Percentiles rank a stretch among this genome's conserved stretches.
phyloP scores from a whole-genome alignment of 2,888 invertebrate genomes.

The Phengaris alcon region DNA sequence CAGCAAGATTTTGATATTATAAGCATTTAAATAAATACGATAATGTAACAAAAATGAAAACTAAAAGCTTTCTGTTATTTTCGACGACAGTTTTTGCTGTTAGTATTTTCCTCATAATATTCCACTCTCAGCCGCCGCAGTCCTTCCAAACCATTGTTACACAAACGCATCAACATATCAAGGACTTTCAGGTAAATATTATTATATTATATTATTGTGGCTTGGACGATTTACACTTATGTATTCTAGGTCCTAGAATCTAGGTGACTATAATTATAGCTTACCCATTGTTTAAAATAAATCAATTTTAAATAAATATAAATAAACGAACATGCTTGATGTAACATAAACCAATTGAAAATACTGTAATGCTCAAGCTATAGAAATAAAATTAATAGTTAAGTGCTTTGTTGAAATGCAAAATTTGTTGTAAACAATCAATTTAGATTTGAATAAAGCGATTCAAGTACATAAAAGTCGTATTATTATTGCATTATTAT shows the following conservation, averaged over 20 bases:
- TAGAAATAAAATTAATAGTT: too few relatives aligned
- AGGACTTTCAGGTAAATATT: conserved; percentile 83
- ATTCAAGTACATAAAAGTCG: too few relatives aligned
- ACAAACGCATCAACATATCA: conserved; percentile 93
- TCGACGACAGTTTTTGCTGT: conserved; percentile 87
- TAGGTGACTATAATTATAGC: too few relatives aligned
- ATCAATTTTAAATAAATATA: neutral
- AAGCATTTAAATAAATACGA: conserved; percentile 32
- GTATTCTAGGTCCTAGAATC: too few relatives aligned
- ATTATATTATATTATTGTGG: neutral
- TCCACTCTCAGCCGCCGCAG: conserved; percentile 89
- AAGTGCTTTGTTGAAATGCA: too few relatives aligned
- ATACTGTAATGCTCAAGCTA: too few relatives aligned
- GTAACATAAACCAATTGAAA: too few relatives aligned
- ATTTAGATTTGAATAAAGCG: too few relatives aligned
- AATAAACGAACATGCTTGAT: neutral
- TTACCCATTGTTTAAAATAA: neutral
- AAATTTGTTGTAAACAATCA: too few relatives aligned
- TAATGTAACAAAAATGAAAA: conserved; percentile 81
- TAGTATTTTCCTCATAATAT: conserved; percentile 87
- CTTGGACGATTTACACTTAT: neutral
- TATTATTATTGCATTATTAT: too few relatives aligned
- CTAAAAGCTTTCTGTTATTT: conserved; percentile 89
- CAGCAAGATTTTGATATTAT: conserved; percentile 1
- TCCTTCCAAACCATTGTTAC: conserved; percentile 91